These are phyloP conservation scores for Apteryx mantelli DNA, from an alignment of 2,113 vertebrate genomes.

Conservation along the genomic window DNA sequence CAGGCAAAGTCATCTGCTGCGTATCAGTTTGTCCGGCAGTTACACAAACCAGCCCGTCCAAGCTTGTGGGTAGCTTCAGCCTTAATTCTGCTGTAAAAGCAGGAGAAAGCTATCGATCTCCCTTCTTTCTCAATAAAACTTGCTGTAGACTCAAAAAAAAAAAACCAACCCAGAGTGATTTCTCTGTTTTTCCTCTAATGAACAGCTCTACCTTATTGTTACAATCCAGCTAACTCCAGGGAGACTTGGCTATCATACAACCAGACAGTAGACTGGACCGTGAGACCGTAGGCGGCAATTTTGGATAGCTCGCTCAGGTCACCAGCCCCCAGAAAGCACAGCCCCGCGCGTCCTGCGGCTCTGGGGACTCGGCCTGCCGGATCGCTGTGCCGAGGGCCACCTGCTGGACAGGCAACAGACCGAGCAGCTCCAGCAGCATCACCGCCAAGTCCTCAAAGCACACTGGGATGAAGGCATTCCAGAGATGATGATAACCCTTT, in stretches of 20 bases:
- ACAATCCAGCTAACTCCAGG: background rate
- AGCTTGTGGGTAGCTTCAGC: background rate
- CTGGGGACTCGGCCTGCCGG: no score
- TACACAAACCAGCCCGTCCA: background rate
- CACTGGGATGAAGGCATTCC: background rate
- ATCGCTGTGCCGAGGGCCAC: background rate
- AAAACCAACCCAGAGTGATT: background rate
- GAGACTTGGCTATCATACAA: accelerated
- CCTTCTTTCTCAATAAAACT: background rate
- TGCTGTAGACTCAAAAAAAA: background rate
- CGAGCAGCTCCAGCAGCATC: accelerated
- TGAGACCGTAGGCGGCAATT: background rate
- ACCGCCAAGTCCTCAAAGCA: accelerated
- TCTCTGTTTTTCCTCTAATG: background rate
- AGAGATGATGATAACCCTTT: no score
- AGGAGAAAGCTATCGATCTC: background rate
- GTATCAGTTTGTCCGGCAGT: background rate
- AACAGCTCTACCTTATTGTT: background rate
- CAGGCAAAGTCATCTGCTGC: background rate
- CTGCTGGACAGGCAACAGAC: accelerated
- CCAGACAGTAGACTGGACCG: background rate
- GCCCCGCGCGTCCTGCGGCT: no score
- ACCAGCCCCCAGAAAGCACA: no score
- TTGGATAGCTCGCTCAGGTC: background rate
- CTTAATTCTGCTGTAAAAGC: background rate